Evolutionary conservation across 64 coral and sea anemone species (phyloP).

Genomic region (Montipora sp.): DNA sequence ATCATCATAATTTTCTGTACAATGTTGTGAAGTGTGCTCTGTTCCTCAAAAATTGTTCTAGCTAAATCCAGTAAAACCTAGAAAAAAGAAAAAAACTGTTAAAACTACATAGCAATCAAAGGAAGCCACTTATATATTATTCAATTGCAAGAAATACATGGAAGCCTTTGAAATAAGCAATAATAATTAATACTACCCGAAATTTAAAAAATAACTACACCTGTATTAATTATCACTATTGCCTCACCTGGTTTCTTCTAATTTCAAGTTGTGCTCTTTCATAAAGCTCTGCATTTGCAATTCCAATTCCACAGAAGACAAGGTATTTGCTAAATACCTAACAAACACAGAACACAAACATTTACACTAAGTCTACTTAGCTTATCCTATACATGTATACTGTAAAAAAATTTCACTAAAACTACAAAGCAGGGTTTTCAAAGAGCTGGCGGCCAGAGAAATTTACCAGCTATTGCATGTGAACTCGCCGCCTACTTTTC

Average conservation of each 20-base stretch:
- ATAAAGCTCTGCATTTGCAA: constrained; percentile 97
- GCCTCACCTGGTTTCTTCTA: constrained; percentile 95
- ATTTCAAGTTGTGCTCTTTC: constrained; percentile 96
- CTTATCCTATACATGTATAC: no score
- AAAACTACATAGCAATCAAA: not conserved
- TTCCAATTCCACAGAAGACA: constrained; percentile 98
- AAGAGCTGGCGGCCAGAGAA: no score
- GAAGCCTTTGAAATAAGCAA: no score
- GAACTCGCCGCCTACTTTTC: no score
- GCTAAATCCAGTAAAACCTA: constrained; percentile 98
- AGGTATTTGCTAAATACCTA: constrained; percentile 96
- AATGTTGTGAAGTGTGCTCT: constrained; percentile 94
- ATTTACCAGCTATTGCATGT: no score
- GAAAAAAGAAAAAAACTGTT: constrained; percentile 5
- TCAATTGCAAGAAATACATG: no score
- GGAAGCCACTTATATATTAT: no score
- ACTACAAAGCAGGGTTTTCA: no score
- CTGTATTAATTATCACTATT: not conserved
- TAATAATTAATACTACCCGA: no score
- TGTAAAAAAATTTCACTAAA: no score
- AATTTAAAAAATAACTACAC: no score
- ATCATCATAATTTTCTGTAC: constrained; percentile 99
- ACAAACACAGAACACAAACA: not conserved
- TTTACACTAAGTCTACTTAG: not conserved
- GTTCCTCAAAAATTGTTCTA: constrained; percentile 99